Evolutionary conservation across 2,113 vertebrate genomes (phyloP), one percentile per base, ranked within the genome.

Genomic region (Apus apus): DNA sequence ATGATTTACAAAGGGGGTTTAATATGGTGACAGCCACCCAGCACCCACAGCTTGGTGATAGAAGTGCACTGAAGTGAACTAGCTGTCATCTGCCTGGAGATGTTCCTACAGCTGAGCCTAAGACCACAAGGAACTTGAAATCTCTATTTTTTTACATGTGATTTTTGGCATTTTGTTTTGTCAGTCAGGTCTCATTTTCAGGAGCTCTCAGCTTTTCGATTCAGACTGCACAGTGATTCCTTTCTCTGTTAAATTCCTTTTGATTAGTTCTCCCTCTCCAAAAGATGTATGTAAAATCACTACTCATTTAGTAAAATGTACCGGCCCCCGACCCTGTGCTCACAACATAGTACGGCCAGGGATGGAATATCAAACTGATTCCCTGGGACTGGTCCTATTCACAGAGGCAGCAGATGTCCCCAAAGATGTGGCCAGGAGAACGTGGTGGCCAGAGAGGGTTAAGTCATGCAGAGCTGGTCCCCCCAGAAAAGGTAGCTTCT

Each of bases 321-420:
- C 21, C 50, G 46, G 22, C 10, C 58, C 58, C 17, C 21, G 6
- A 17, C 53, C 30, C 56, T 86, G 80, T 51, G 17, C 51, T 48
- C 66, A n/a, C 8, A 15, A 64, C 3, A 0, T 27, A 8, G 2
- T 18, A 16, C 11, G 21, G 6, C 38, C 21, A 45, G 75, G 46
- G 32, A 18, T 56, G 32, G 13, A 60, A 2, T 17, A 53, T 11
- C 22, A 50, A 66, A 20, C 16, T 0, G 0, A n/a, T 20, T 65
- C 36, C 45, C 27, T 3, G 7, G 18, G 10, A 12, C 38, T 3
- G 8, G 3, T 56, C 25, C 46, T 9, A 1, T 43, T 57, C 3
- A 2, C 25, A 36, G 40, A 21, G 18, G n/a, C 61, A 50, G 58
- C 29, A 65, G 34, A 45, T 0, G 2, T 45, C n/a, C 17, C 26